phyloP scores from a whole-genome alignment of 2,113 vertebrate genomes.

The Pholis gunnellus region DNA sequence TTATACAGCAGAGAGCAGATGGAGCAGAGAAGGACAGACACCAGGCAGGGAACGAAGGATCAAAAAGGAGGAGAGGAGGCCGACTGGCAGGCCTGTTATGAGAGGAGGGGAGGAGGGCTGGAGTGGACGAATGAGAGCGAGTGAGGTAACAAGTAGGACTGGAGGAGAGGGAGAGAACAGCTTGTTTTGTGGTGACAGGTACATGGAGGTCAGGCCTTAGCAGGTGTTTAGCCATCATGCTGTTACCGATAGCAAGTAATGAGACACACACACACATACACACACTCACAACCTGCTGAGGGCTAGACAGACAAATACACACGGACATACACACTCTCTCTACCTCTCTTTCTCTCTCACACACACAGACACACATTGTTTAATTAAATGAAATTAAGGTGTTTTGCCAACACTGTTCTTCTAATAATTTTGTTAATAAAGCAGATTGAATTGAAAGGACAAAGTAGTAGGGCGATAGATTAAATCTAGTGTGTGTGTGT shows the following conservation, averaged over 20 bases:
- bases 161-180: conserved; percentile 27
- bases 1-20: conserved; percentile 46
- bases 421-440: conserved; percentile 2
- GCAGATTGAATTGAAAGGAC: background rate
- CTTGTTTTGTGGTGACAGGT: conserved; percentile 64
- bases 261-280: conserved; percentile 33
- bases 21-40: conserved; percentile 22
- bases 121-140: conserved; percentile 25
- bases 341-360: background rate
- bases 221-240: conserved; percentile 63
- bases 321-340: background rate
- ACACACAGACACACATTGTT: background rate
- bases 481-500: background rate
- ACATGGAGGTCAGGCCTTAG: conserved; percentile 65
- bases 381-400: conserved; percentile 1
- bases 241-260: conserved; percentile 37
- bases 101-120: background rate
- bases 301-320: background rate
- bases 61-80: conserved; percentile 17
- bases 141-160: conserved; percentile 24
- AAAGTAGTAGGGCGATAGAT: background rate
- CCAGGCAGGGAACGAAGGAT: conserved; percentile 22
- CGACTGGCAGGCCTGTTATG: conserved; percentile 8
- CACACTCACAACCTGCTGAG: background rate
- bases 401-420: background rate